These are phyloP conservation scores for Caenorhabditis elegans DNA, from an alignment of 1,140 invertebrate genomes.

Conservation along the genomic window WBcel235 BX284606.5:3423001-3423500, in stretches of 20 bases:
- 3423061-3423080: constrained; percentile 16
- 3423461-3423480: too few species aligned
- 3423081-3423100: neutral
- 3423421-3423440: too few species aligned
- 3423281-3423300: neutral
- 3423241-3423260: constrained; percentile 13
- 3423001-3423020: constrained; percentile 7
- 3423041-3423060: constrained; percentile 28
- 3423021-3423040: constrained; percentile 29
- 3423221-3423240: constrained; percentile 21
- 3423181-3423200: neutral
- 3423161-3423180: constrained; percentile 18
- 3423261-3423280: neutral
- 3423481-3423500: too few species aligned
- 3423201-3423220: constrained; percentile 26
- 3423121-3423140: constrained; percentile 31
- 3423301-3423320: constrained; percentile 18
- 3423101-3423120: constrained; percentile 7
- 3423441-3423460: too few species aligned
- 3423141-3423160: neutral
- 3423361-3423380: constrained; percentile 1
- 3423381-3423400: neutral
- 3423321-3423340: neutral
- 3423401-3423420: too few species aligned
- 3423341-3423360: neutral